phyloP scores from a whole-genome alignment of 2,113 vertebrate genomes.

The Aphyosemion australe region DNA sequence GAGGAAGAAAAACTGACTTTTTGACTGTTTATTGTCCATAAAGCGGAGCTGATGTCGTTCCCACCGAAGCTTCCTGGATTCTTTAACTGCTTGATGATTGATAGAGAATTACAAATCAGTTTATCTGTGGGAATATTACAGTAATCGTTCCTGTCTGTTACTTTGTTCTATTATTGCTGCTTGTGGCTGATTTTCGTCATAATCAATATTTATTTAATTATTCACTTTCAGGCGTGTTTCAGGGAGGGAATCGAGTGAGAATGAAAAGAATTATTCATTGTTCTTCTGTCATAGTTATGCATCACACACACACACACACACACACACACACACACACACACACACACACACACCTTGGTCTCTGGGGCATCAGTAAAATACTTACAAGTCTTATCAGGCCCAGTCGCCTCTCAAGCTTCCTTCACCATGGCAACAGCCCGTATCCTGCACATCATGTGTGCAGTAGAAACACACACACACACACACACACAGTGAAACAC shows the following conservation, averaged over 20 bases:
- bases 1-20: too few species aligned
- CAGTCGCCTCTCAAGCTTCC: constrained; percentile 11
- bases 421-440: constrained; percentile 55
- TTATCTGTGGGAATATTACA: too few species aligned
- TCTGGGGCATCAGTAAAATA: constrained; percentile 5
- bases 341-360: not conserved
- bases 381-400: constrained; percentile 50
- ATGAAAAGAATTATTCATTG: constrained; percentile 1
- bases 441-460: not conserved
- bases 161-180: too few species aligned
- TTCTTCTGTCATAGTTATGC: constrained; percentile 3
- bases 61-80: too few species aligned
- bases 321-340: not conserved
- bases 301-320: not conserved
- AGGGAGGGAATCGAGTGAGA: not conserved
- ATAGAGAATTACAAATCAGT: too few species aligned
- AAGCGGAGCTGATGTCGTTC: too few species aligned
- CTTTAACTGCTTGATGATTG: too few species aligned
- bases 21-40: too few species aligned
- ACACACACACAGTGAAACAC: too few species aligned
- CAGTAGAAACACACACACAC: not conserved
- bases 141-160: too few species aligned
- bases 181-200: not conserved
- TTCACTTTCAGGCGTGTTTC: not conserved
- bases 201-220: not conserved